phyloP scores from a whole-genome alignment of 2,888 invertebrate genomes.

The Hemaris fuciformis region DNA sequence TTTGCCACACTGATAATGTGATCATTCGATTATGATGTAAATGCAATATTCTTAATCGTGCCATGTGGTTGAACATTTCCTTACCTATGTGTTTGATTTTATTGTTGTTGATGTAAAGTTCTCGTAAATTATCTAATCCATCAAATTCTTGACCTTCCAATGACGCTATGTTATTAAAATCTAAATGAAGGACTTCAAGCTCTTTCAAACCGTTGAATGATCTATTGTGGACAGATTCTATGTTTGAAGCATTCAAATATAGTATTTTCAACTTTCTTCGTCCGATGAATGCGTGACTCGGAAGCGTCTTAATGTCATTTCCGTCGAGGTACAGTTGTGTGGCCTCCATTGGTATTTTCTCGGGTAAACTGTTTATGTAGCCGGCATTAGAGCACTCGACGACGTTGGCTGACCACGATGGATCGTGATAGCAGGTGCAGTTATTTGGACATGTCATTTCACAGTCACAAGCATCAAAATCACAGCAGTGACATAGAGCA shows the following conservation, averaged over 20 bases:
- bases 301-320: constrained; percentile 88
- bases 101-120: constrained; percentile 88
- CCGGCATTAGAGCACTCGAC: constrained; percentile 90
- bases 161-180: constrained; percentile 86
- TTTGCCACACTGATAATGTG: constrained; percentile 86
- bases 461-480: constrained; percentile 95
- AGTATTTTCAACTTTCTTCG: constrained; percentile 88
- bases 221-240: constrained; percentile 89
- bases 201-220: constrained; percentile 92
- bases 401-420: constrained; percentile 92
- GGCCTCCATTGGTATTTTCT: constrained; percentile 94
- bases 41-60: constrained; percentile 84
- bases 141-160: constrained; percentile 91
- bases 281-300: constrained; percentile 92
- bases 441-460: constrained; percentile 94
- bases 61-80: constrained; percentile 85
- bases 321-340: constrained; percentile 94
- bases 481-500: constrained; percentile 93
- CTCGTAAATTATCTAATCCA: constrained; percentile 86
- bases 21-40: constrained; percentile 88
- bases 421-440: constrained; percentile 94
- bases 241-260: constrained; percentile 89
- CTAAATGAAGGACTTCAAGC: constrained; percentile 87
- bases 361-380: constrained; percentile 86
- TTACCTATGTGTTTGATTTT: constrained; percentile 86